These are phyloP conservation scores for Drosophila fungiperda DNA, from an alignment of 2,888 invertebrate genomes.

Conservation along the genomic window DNA sequence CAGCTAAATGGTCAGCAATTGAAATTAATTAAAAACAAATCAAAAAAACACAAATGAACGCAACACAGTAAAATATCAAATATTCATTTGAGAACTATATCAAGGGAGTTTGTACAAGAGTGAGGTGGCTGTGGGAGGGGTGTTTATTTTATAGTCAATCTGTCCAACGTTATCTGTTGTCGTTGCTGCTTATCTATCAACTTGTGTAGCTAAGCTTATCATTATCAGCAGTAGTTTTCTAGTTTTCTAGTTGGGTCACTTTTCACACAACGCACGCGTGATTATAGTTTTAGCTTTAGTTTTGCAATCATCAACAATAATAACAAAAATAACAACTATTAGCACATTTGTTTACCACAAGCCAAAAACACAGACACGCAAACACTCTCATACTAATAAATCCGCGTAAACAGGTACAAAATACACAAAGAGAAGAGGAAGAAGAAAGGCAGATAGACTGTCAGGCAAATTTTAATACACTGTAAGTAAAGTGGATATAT, in stretches of 20 bases:
- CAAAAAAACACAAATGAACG: conserved; percentile 47
- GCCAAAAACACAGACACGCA: neutral
- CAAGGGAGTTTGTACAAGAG: neutral
- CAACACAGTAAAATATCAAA: conserved; percentile 26
- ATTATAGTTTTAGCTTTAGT: conserved; percentile 29
- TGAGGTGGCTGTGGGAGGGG: fast-evolving
- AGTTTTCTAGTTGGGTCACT: neutral
- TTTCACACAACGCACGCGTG: conserved; percentile 55
- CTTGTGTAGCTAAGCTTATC: conserved; percentile 44
- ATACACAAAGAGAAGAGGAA: conserved; percentile 6
- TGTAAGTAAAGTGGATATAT: neutral
- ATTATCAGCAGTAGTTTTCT: neutral
- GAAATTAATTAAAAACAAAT: conserved; percentile 70
- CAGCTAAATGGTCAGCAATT: conserved; percentile 62
- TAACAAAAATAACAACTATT: conserved; percentile 31
- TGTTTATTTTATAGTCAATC: neutral
- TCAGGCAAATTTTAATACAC: conserved; percentile 19
- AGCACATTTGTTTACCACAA: conserved; percentile 56
- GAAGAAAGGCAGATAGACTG: neutral
- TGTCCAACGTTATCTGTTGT: conserved; percentile 11
- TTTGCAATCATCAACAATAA: neutral
- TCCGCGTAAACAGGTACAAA: conserved; percentile 16
- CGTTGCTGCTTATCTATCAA: conserved; percentile 25
- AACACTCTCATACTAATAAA: neutral
- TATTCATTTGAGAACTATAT: conserved; percentile 33